phyloP scores from a whole-genome alignment of 1,140 invertebrate genomes.

The Chrysoperla carnea region DNA sequence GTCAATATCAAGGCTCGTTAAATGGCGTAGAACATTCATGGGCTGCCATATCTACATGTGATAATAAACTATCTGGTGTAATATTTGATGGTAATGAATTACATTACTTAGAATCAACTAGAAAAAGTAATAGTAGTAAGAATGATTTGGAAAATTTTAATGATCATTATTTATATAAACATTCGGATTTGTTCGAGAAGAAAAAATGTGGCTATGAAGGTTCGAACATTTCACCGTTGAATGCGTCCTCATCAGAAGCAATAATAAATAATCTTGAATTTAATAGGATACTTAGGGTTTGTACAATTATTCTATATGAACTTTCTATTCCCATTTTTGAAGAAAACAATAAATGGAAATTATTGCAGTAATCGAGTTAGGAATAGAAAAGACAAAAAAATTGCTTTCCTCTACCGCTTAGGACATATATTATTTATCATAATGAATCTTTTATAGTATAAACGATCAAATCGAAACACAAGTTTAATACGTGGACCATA shows the following conservation, averaged over 20 bases:
- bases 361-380: too few species aligned
- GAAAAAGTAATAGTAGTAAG: conserved; percentile 14
- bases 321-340: conserved; percentile 32
- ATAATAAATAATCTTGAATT: conserved; percentile 14
- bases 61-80: conserved; percentile 52
- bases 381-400: too few species aligned
- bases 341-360: conserved; percentile 39
- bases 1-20: conserved; percentile 72
- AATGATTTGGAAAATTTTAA: conserved; percentile 25
- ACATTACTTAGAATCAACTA: conserved; percentile 46
- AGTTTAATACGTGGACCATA: conserved; percentile 66
- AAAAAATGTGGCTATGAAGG: conserved; percentile 46
- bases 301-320: conserved; percentile 1
- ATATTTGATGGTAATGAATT: conserved; percentile 60
- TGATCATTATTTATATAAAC: conserved; percentile 49
- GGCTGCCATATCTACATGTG: conserved; percentile 75
- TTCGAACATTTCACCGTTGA: background rate
- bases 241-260: background rate
- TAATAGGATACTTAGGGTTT: conserved; percentile 30
- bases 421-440: too few species aligned
- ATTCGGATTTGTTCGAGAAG: conserved; percentile 45
- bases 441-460: conserved; percentile 35
- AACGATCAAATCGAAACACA: conserved; percentile 28
- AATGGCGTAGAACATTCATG: conserved; percentile 48
- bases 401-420: too few species aligned